phyloP scores from a whole-genome alignment of 1,140 invertebrate species.

The Varroa destructor region DNA sequence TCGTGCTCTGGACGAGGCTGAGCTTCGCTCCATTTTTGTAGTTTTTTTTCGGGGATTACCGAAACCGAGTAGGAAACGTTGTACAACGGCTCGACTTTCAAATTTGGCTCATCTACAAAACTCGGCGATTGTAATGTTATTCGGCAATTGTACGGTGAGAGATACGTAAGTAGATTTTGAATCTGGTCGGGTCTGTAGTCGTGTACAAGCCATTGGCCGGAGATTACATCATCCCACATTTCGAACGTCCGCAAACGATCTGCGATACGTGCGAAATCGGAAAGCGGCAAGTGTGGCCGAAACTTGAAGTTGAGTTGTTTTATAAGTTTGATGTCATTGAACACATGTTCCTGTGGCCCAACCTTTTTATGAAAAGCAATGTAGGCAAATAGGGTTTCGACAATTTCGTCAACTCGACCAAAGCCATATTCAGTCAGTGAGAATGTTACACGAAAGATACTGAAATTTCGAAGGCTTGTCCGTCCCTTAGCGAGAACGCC shows the following conservation, averaged over 20 bases:
- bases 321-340: constrained; percentile 1
- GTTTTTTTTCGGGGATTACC: not conserved
- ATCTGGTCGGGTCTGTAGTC: constrained; percentile 16
- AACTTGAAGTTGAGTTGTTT: constrained; percentile 6
- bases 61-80: not conserved
- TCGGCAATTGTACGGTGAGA: constrained; percentile 8
- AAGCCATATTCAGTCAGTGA: constrained; percentile 4
- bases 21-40: not conserved
- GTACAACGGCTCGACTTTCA: constrained; percentile 5
- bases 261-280: not conserved
- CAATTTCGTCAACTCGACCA: not conserved
- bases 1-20: not conserved
- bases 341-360: constrained; percentile 6
- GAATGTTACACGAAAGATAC: not conserved
- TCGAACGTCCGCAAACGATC: constrained; percentile 1
- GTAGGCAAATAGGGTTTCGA: constrained; percentile 12
- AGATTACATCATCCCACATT: not conserved
- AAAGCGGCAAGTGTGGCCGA: not conserved
- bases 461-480: not conserved
- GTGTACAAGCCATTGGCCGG: constrained; percentile 1
- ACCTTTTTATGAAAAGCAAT: constrained; percentile 2
- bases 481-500: constrained; percentile 1
- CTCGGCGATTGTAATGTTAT: not conserved
- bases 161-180: not conserved
- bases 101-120: not conserved